Evolutionary conservation across 2,113 vertebrate genomes (phyloP).

Genomic region (Pygoscelis adeliae): DNA sequence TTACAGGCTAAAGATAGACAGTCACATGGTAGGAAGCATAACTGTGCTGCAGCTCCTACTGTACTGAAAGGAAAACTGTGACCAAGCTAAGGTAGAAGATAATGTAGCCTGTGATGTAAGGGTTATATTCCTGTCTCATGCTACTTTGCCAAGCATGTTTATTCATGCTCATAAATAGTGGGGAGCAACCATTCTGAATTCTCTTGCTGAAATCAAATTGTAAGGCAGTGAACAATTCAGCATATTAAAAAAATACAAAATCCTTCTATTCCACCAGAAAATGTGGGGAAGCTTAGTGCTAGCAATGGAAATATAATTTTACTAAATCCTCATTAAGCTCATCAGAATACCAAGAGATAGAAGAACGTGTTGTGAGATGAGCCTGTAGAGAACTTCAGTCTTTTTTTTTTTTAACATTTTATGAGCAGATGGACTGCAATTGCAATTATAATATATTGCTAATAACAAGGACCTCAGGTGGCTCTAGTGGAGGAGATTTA

Average conservation of each 20-base stretch:
- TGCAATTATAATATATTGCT: neutral
- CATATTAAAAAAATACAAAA: neutral
- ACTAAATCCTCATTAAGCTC: neutral
- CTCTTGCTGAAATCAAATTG: neutral
- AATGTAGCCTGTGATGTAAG: neutral
- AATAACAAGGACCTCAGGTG: neutral
- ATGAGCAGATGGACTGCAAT: neutral
- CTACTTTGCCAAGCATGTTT: neutral
- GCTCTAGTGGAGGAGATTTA: neutral
- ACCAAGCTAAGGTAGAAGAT: neutral
- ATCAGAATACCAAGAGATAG: neutral
- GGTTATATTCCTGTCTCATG: neutral
- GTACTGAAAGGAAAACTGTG: neutral
- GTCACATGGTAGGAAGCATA: neutral
- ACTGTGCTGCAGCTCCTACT: neutral
- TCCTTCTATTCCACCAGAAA: neutral
- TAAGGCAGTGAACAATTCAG: neutral
- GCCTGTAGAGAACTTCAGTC: accelerated
- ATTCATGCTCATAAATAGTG: neutral
- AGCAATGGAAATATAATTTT: neutral
- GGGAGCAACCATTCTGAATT: neutral
- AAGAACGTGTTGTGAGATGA: neutral
- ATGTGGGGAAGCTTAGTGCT: neutral
- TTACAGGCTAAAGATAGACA: neutral
- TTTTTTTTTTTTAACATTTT: neutral